A percentile compares a stretch with the other conserved stretches of the same genome.
Evolutionary conservation across 2,888 invertebrate genomes (phyloP).

Genomic region (Sarcophaga carnaria): DNA sequence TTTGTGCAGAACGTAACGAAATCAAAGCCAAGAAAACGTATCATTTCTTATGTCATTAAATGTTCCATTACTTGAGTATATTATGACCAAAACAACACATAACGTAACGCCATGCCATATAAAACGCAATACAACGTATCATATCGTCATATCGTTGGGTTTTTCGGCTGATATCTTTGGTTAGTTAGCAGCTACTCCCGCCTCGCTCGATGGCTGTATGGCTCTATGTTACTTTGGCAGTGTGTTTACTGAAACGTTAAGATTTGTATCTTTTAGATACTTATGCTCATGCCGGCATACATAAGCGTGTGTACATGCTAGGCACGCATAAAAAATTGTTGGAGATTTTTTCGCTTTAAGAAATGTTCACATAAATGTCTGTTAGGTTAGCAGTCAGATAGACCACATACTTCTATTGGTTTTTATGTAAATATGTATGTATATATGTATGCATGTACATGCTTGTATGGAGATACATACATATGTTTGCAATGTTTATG

Average conservation of each 20-base stretch:
- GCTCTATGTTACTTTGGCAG: conserved; percentile 11
- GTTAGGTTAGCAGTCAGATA: background rate
- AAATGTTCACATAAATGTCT: conserved; percentile 5
- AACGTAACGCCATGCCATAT: background rate
- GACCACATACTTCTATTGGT: conserved; percentile 10
- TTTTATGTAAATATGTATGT: conserved; percentile 8
- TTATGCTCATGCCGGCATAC: conserved; percentile 8
- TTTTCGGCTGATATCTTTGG: too few species aligned
- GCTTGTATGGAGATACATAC: background rate
- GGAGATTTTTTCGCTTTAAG: conserved; percentile 32
- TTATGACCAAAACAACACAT: conserved; percentile 55
- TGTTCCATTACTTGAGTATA: conserved; percentile 47
- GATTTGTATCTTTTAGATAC: conserved; percentile 57
- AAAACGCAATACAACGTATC: too few species aligned
- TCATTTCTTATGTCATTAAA: conserved; percentile 58
- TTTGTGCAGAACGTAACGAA: conserved; percentile 36
- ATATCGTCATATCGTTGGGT: too few species aligned
- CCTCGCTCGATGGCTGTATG: background rate
- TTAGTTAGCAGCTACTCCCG: background rate
- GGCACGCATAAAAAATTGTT: conserved; percentile 44
- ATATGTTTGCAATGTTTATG: conserved; percentile 47
- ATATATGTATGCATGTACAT: too few species aligned
- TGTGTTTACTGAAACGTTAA: conserved; percentile 62
- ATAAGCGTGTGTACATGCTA: conserved; percentile 31
- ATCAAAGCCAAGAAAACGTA: conserved; percentile 29